Base-by-base conservation (phyloP, 2,888 invertebrate species). In the Dryobota labecula region DNA sequence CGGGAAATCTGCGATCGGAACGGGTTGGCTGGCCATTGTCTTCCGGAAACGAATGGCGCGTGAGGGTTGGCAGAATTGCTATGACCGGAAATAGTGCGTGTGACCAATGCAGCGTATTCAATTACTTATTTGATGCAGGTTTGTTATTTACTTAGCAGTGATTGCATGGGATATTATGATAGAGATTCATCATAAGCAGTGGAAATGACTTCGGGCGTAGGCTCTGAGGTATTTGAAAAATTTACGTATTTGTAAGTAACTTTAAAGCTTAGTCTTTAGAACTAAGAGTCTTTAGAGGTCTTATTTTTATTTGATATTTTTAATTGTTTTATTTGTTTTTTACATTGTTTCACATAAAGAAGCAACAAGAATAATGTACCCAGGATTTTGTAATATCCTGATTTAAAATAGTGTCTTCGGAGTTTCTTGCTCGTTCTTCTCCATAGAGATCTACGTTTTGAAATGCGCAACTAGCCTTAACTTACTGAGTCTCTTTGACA, bases 31-130 rank as follows among this genome's bases (percentile, higher is more conserved):
- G 84, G 90, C 91, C 92, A 92, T 95, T 95, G 95, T 95, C 94
- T 93, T 90, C 94, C 95, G 95, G 95, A 95, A 93, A 92, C 91
- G 91, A 92, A 92, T 89, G 91, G 91, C 89, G 91, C 90, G 89
- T 86, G 91, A 90, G 90, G 94, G 93, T 90, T 88, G 90, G 91
- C 87, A 84, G 83, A 84, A 83, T 78, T 86, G 86, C 83, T 82
- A 82, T 81, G 81, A 72, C 86, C 92, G 95, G 95, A 95, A 92
- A 95, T 95, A 89, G 90, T 90, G 89, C 87, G 91, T 91, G 92
- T 89, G 89, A 88, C 88, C 89, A 86, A 89, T 87, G 90, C 88
- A 89, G 61, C 63, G 70, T 47, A 61, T 76, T 84, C 76, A 84
- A 82, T 84, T 61, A 61, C 61, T 69, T 41, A 67, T 51, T 61